Percentiles rank a stretch among this genome's conserved stretches.
Conservation (phyloP, 2,888 invertebrate species). For the Eurytoma adleriae region DNA sequence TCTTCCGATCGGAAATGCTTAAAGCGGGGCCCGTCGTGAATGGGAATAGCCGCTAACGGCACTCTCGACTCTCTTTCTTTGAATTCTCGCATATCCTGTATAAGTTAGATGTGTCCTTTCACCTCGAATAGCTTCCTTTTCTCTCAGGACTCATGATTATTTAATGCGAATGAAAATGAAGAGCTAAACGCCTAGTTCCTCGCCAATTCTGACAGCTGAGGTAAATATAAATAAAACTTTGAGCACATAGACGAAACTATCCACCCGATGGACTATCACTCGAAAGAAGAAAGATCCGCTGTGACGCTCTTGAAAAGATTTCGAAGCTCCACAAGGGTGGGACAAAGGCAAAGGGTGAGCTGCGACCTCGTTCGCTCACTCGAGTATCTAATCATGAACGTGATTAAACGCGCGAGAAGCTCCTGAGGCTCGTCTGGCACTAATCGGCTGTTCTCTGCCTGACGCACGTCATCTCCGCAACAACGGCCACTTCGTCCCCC, state of each 20-base stretch:
- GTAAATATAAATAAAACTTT: no score
- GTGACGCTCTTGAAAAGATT: neutral
- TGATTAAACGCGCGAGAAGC: constrained; percentile 13
- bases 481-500: neutral
- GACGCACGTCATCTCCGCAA: constrained; percentile 1
- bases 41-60: constrained; percentile 54
- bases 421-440: constrained; percentile 1
- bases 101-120: neutral
- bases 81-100: constrained; percentile 27
- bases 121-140: no score
- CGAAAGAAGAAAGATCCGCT: no score
- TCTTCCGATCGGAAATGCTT: constrained; percentile 54
- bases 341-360: neutral
- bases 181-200: no score
- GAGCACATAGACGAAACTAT: no score
- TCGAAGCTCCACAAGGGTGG: neutral
- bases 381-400: constrained; percentile 18
- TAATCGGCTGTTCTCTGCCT: neutral
- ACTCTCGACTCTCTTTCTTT: constrained; percentile 7
- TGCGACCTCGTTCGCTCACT: neutral
- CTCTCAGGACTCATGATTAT: no score
- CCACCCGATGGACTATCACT: no score
- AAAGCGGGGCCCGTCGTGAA: constrained; percentile 45
- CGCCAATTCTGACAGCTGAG: no score
- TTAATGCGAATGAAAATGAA: no score